A percentile compares a stretch with the other conserved stretches of the same genome.
Evolutionary conservation across 92 coral and sea anemone species (phyloP).

Genomic region (Umimayanthus chanpuru): DNA sequence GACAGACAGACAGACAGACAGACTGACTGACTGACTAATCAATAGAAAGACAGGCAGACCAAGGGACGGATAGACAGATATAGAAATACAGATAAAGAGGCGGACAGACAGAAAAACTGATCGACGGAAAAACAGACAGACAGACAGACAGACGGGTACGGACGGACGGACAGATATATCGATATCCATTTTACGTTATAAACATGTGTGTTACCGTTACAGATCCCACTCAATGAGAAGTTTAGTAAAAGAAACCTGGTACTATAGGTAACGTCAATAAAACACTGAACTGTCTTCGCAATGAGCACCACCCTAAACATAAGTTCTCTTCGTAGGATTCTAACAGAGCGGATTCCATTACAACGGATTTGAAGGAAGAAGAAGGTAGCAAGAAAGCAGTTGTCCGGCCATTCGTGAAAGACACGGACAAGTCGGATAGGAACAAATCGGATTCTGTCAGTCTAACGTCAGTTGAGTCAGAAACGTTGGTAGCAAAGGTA

Average conservation of each 20-base stretch:
- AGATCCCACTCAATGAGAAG: too few relatives aligned
- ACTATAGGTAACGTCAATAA: too few relatives aligned
- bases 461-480: conserved; percentile 28
- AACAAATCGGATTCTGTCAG: conserved; percentile 14
- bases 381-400: not conserved
- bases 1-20: not conserved
- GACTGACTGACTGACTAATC: not conserved
- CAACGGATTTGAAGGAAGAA: not conserved
- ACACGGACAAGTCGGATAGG: conserved; percentile 13
- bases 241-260: too few relatives aligned
- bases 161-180: too few relatives aligned
- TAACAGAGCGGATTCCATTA: not conserved
- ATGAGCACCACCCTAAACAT: not conserved
- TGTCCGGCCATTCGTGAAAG: conserved; percentile 6
- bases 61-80: not conserved
- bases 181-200: too few relatives aligned
- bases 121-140: not conserved
- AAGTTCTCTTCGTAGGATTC: not conserved
- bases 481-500: conserved; percentile 61
- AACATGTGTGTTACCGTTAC: too few relatives aligned
- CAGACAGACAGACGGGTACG: not conserved
- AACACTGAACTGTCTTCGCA: too few relatives aligned
- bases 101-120: not conserved
- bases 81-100: not conserved
- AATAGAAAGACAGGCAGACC: not conserved